Evolutionary conservation across 30 jellyfish, hydroid and myxozoan genomes (phyloP), one percentile per base, ranked within the genome.

Genomic region (Hydractinia echinata): DNA sequence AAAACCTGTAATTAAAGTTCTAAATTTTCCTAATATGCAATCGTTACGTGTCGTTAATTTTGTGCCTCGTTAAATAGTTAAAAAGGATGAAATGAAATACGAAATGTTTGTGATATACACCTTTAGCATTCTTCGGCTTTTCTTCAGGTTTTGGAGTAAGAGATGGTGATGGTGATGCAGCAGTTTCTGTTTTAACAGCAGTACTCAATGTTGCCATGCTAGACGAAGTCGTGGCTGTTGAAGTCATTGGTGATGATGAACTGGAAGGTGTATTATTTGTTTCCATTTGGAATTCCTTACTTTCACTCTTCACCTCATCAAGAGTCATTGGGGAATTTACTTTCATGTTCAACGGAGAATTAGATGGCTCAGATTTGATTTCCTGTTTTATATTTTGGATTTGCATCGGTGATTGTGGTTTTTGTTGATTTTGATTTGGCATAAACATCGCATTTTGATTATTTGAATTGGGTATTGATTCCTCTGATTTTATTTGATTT

Each of bases 131-230:
- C 21, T 68, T 68, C 21, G 73, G 73, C 49, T 76, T 76, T 51
- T 49, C 73, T 10, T 55, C 84, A 21, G 19, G 50, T 50, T 76
- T 60, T 52, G 67, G 84, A 71, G 86, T n/a, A 6, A 44, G 51
- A 64, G 74, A 44, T 6, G 74, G 74, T 15, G 85, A 67, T 13
- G 83, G 90, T 4, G 95, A 67, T 1, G 86, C 39, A 4, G 69
- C 68, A 5, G 96, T 80, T 76, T 88, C 96, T 5, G 83, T 60
- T 60, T 88, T 88, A 44, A 88, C 89, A 19, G n/a, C 62, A 19
- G 87, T 69, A 77, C 70, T 78, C 19, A 89, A 87, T 5, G 92
- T 72, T 8, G 94, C 83, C 54, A 86, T 61, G 6, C 87, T 86
- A 64, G 85, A 62, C 30, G 82, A 56, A 5, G 96, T 68, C 52